Evolutionary conservation across 2,113 vertebrate species (phyloP).

Genomic region (Dipodomys ordii): DNA sequence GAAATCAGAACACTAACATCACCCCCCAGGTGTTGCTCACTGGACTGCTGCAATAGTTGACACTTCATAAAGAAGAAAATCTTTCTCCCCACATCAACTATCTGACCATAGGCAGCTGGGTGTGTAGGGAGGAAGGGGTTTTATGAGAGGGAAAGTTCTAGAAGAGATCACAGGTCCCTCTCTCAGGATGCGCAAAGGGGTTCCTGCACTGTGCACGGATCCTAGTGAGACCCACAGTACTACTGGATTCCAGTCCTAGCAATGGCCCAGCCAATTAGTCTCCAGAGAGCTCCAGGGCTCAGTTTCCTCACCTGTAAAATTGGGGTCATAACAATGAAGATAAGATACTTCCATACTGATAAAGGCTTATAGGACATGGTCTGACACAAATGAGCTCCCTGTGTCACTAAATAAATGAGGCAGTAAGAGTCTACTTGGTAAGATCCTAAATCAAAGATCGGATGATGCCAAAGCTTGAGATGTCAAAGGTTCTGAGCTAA

Average conservation of each 20-base stretch:
- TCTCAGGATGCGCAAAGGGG: not conserved
- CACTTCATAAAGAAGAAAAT: not conserved
- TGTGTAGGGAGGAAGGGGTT: not conserved
- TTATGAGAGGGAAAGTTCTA: not conserved
- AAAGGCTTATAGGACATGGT: not conserved
- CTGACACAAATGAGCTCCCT: not conserved
- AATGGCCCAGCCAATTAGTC: not conserved
- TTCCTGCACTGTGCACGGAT: not conserved
- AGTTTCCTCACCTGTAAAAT: conserved; percentile 7
- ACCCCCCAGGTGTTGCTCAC: not conserved
- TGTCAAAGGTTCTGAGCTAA: conserved; percentile 17
- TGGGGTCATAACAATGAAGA: not conserved
- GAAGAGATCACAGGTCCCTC: not conserved
- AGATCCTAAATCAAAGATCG: not conserved
- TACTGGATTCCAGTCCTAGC: not conserved
- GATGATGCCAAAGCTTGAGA: not conserved
- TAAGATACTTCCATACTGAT: not conserved
- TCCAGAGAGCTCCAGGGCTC: not conserved
- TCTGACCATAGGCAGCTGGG: not conserved
- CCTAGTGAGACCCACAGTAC: not conserved
- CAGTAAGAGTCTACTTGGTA: not conserved
- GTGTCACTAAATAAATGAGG: not conserved
- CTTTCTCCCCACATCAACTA: not conserved
- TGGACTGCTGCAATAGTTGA: not conserved
- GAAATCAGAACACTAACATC: not conserved